phyloP scores from a whole-genome alignment of 2,113 vertebrate genomes.

The Ageneiosus marmoratus region DNA sequence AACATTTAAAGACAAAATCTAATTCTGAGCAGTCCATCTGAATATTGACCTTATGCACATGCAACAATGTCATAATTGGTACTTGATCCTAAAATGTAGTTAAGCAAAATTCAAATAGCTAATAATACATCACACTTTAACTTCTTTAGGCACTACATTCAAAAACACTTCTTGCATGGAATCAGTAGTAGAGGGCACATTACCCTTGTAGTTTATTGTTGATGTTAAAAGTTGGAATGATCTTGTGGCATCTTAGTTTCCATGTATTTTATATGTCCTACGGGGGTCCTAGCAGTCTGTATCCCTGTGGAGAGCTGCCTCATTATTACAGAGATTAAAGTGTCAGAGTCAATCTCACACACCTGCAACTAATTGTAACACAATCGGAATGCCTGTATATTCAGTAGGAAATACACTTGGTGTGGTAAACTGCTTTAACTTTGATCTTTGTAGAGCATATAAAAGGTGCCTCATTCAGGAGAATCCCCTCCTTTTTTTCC shows the following conservation, averaged over 20 bases:
- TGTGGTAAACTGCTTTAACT: slow-evolving; percentile 53
- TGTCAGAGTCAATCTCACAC: slow-evolving; percentile 50
- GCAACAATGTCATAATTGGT: not conserved
- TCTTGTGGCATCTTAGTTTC: slow-evolving; percentile 50
- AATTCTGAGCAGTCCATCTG: not conserved
- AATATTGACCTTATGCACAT: slow-evolving; percentile 3
- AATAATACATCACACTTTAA: not conserved
- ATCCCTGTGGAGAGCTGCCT: slow-evolving; percentile 53
- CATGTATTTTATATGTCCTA: slow-evolving; percentile 58
- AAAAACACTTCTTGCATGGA: not conserved
- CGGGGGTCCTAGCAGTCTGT: slow-evolving; percentile 45
- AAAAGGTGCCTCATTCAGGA: slow-evolving; percentile 57
- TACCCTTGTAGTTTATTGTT: slow-evolving; percentile 20
- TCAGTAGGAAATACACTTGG: slow-evolving; percentile 56
- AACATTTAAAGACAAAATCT: not conserved
- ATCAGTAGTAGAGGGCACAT: not conserved
- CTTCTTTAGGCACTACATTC: not conserved
- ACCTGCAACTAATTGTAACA: slow-evolving; percentile 71
- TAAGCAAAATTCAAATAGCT: not conserved
- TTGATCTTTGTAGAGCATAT: slow-evolving; percentile 67
- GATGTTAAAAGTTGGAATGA: slow-evolving; percentile 27
- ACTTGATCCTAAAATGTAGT: not conserved
- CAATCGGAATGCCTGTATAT: slow-evolving; percentile 50
- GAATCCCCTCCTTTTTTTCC: slow-evolving; percentile 54
- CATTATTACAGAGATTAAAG: slow-evolving; percentile 65